Conservation (phyloP, 1,140 invertebrate genomes). For the Eciton burchellii region DNA sequence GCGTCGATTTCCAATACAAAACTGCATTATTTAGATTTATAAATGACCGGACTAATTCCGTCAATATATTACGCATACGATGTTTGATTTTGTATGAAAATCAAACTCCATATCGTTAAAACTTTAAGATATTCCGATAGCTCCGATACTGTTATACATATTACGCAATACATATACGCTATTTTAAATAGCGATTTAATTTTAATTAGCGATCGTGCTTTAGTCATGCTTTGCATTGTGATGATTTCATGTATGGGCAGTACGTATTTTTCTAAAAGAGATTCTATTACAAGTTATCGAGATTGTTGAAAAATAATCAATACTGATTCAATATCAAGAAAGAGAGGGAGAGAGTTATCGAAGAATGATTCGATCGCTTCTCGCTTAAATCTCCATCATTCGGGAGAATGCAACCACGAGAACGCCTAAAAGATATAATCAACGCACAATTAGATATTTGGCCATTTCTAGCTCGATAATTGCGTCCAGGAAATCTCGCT, state of each 20-base stretch:
- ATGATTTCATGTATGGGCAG: neutral
- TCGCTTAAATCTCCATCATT: neutral
- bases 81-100: constrained; percentile 2
- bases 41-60: too few relatives aligned
- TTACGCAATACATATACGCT: neutral
- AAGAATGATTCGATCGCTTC: neutral
- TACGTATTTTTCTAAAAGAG: neutral
- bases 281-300: neutral
- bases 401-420: neutral
- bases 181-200: neutral
- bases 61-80: neutral
- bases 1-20: constrained; percentile 19
- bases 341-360: constrained; percentile 1
- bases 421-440: constrained; percentile 31
- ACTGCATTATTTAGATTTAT: constrained; percentile 41
- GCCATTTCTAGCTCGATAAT: constrained; percentile 53
- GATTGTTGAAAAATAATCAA: neutral
- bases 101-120: constrained; percentile 16
- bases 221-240: neutral
- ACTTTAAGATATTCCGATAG: neutral
- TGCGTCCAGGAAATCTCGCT: constrained; percentile 50
- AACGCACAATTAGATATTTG: constrained; percentile 40
- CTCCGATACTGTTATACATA: neutral
- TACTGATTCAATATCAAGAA: neutral
- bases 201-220: neutral